Conservation (phyloP, 2,113 vertebrate species). For the Pachypanchax playfairii region DNA sequence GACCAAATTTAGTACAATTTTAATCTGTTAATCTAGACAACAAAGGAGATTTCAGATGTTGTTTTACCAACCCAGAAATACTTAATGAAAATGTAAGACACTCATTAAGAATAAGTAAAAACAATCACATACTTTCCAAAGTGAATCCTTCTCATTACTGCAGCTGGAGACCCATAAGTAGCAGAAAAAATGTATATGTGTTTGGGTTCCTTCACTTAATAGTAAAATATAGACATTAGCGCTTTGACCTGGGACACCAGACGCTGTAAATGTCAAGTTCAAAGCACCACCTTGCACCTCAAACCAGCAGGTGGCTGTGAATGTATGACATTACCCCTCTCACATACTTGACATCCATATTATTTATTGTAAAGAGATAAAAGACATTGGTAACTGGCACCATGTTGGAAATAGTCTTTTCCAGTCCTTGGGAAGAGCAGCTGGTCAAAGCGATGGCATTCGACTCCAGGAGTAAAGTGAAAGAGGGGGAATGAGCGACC, state of each 20-base stretch:
- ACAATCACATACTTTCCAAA: neutral
- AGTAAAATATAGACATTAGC: conserved; percentile 11
- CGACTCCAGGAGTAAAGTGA: conserved; percentile 42
- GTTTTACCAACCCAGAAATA: neutral
- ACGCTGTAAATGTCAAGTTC: conserved; percentile 50
- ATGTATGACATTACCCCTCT: conserved; percentile 40
- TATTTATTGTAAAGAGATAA: conserved; percentile 69
- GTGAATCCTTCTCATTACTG: neutral
- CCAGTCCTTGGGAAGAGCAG: conserved; percentile 59
- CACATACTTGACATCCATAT: conserved; percentile 51
- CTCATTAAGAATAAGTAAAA: neutral
- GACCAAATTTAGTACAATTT: too few species aligned
- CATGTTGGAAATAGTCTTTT: conserved; percentile 46
- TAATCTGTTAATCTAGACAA: too few species aligned
- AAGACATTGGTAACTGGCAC: conserved; percentile 66
- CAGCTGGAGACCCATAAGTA: neutral
- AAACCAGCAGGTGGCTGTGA: conserved; percentile 44
- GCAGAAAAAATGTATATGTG: neutral
- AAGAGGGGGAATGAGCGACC: conserved; percentile 36
- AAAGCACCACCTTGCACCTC: conserved; percentile 38
- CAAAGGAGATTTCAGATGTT: too few species aligned
- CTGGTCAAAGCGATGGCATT: conserved; percentile 64
- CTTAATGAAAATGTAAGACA: neutral
- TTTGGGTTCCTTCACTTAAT: neutral
- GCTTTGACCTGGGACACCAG: neutral